Evolutionary conservation across 2,797 vertebrate species (phyloP), one percentile per base, ranked within the genome.

Genomic region (Sebastes baramenuke): DNA sequence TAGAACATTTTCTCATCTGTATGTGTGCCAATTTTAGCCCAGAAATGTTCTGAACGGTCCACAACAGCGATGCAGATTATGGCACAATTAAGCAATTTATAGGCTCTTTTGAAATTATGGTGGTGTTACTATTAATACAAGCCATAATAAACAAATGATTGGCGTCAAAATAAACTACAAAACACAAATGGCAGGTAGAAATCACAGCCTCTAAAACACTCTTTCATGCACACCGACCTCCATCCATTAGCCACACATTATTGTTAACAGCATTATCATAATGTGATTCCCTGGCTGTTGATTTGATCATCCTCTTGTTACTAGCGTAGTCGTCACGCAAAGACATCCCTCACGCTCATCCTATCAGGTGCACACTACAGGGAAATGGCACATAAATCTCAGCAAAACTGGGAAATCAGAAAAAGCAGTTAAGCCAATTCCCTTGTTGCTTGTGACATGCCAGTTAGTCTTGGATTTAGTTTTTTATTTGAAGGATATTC

Each of bases 161-260:
- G 59, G 67, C 2, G 1, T 77, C 38, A 67, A 71, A 77, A 54
- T 59, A 59, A 14, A 38, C 78, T 56, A 46, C 16, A 29, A 69
- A 83, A 70, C 60, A 71, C 72, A 80, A 87, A 89, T 56, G 71
- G 73, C 83, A 87, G 85, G 73, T 67, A 79, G 68, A 69, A 73
- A 74, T 77, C 56, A 16, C 62, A 36, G 71, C 89, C 86, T 90
- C 88, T 87, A 69, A 92, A 90, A 86, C 75, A 83, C 84, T 91
- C 87, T 87, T 91, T 93, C 92, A 89, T 91, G 90, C 92, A 88
- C 83, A 84, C 88, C 88, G 77, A 90, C 81, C 90, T 84, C 82
- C 92, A 84, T 93, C 93, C 94, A 95, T 96, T 96, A 95, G 92
- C 92, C 94, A 95, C 94, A 94, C 93, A 88, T 96, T 95, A 95